Conservation (phyloP, 2,888 invertebrate species). For the Herminia tarsipennalis region DNA sequence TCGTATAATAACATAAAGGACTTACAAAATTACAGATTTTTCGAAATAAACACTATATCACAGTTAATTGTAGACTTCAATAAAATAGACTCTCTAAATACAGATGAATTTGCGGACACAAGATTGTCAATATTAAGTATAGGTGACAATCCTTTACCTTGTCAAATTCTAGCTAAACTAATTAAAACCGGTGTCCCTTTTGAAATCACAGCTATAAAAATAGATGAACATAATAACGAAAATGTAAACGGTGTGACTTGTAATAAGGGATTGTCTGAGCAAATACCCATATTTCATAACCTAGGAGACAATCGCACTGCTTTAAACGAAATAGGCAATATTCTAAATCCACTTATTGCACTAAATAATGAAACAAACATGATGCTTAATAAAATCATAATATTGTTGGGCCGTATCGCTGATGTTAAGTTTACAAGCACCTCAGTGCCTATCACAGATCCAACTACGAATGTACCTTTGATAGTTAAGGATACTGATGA, state of each 20-base stretch:
- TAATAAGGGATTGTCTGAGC: slow-evolving; percentile 30
- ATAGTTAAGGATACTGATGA: no score
- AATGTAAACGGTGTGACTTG: slow-evolving; percentile 54
- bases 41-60: slow-evolving; percentile 52
- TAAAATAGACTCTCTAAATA: slow-evolving; percentile 51
- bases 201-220: slow-evolving; percentile 50
- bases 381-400: not conserved
- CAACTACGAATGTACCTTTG: no score
- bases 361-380: not conserved
- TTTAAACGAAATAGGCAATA: slow-evolving; percentile 36
- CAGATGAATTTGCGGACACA: slow-evolving; percentile 56
- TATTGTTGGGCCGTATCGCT: no score
- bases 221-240: slow-evolving; percentile 43
- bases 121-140: slow-evolving; percentile 60
- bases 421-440: no score
- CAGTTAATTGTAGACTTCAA: slow-evolving; percentile 65
- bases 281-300: slow-evolving; percentile 2
- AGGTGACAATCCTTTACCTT: slow-evolving; percentile 69
- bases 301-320: slow-evolving; percentile 23
- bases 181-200: slow-evolving; percentile 37
- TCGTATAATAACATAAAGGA: slow-evolving; percentile 62
- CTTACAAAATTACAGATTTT: slow-evolving; percentile 62
- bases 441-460: no score
- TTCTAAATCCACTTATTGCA: slow-evolving; percentile 14
- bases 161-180: slow-evolving; percentile 55